Percentiles rank a stretch among this genome's conserved stretches.
phyloP scores from a whole-genome alignment of 2,797 vertebrate genomes.

The Thaleichthys pacificus region DNA sequence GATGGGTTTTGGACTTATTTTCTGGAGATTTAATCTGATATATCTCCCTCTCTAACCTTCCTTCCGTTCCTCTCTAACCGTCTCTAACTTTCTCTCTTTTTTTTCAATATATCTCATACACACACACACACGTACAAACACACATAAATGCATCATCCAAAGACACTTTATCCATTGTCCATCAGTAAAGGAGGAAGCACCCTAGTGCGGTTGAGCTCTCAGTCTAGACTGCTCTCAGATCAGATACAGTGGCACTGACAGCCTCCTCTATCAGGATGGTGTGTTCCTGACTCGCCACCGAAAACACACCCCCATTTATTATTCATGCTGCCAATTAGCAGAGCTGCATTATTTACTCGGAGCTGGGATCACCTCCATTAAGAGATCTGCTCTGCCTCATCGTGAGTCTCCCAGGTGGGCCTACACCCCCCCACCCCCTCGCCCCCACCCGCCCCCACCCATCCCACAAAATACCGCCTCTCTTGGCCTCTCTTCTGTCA shows the following conservation, averaged over 20 bases:
- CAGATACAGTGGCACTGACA: slow-evolving; percentile 32
- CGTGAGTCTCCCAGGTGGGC: slow-evolving; percentile 38
- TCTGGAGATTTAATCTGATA: no score
- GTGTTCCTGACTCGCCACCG: slow-evolving; percentile 27
- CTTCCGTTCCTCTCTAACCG: slow-evolving; percentile 28
- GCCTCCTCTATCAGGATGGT: slow-evolving; percentile 53
- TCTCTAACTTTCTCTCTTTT: no score
- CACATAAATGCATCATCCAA: background rate
- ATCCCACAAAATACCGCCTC: background rate
- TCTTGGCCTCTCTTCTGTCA: background rate
- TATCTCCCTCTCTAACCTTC: slow-evolving; percentile 30
- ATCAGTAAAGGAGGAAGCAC: slow-evolving; percentile 42
- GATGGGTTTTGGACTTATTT: no score
- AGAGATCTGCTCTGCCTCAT: slow-evolving; percentile 37
- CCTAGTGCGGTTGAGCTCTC: slow-evolving; percentile 4
- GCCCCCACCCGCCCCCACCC: background rate
- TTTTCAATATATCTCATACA: background rate
- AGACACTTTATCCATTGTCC: slow-evolving; percentile 30
- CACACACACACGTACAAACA: background rate
- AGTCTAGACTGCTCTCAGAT: slow-evolving; percentile 32
- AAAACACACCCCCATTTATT: slow-evolving; percentile 71
- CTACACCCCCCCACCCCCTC: no score
- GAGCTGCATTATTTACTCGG: slow-evolving; percentile 78
- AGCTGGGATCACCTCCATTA: slow-evolving; percentile 67
- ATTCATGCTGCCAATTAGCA: slow-evolving; percentile 84